Conservation (phyloP, 2,888 invertebrate species). For the Sphecodes monilicornis region DNA sequence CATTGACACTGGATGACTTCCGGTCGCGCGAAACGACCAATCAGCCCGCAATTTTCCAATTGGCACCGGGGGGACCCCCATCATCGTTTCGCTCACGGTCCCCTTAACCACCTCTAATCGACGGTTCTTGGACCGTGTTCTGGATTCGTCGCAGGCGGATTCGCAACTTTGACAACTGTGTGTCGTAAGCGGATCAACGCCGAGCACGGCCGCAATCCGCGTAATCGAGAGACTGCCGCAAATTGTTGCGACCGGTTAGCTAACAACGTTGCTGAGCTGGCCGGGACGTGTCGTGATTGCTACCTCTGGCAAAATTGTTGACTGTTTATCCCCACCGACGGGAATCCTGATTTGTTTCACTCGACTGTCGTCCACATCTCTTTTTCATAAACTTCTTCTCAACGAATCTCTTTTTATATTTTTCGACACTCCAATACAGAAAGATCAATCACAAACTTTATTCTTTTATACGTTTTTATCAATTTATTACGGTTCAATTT, state of each 20-base stretch:
- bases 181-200: slow-evolving; percentile 11
- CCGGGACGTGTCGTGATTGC: neutral
- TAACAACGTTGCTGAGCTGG: neutral
- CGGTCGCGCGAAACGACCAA: slow-evolving; percentile 60
- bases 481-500: too few relatives aligned
- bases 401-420: neutral
- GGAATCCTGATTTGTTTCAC: neutral
- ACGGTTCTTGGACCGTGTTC: slow-evolving; percentile 38
- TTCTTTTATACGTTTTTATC: too few relatives aligned
- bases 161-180: slow-evolving; percentile 7
- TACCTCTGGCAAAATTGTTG: neutral
- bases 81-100: slow-evolving; percentile 49
- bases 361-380: neutral
- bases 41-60: slow-evolving; percentile 70
- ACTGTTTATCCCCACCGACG: neutral
- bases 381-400: neutral
- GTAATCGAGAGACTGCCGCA: slow-evolving; percentile 7
- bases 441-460: neutral
- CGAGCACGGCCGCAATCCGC: slow-evolving; percentile 4
- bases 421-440: neutral
- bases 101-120: slow-evolving; percentile 61
- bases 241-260: neutral
- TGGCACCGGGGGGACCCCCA: slow-evolving; percentile 49
- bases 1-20: slow-evolving; percentile 67
- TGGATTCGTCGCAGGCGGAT: slow-evolving; percentile 15